Evolutionary conservation across 2,797 vertebrate species (phyloP), one percentile per base, ranked within the genome.

Genomic region (Esox lucius): DNA sequence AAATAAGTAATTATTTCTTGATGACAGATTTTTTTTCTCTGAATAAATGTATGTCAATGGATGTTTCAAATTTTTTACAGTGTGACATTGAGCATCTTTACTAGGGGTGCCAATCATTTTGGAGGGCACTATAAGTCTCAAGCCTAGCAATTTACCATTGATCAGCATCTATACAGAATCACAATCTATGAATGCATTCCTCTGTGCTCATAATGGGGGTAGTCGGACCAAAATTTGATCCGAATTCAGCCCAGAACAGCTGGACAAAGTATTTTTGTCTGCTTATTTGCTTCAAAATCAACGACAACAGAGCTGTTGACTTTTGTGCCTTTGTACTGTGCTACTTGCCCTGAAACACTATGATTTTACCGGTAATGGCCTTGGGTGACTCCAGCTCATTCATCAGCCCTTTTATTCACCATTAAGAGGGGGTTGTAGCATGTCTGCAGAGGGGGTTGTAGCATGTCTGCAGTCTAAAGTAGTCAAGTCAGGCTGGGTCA

Each of bases 151-250:
- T 53, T 74, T 26, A 28, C 22, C 51, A 11, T 15, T 51, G 39
- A 0, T 49, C 46, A 39, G 70, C 24, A 70, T 66, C 46, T 59
- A 31, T 65, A 26, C 75, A 31, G 28, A 16, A 71, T 4, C 15
- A 35, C 1, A 53, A 84, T 90, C 84, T 22, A 78, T 77, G 80
- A 62, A 78, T 35, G 8, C 64, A 72, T 80, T 77, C 16, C 49
- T 35, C 28, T 35, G 49, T 9, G 28, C 16, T 56, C 51, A 28
- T 15, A 39, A 48, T 28, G 13, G 31, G 28, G 28, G 4, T 49
- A 56, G 17, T 71, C 70, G 31, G 53, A 48, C 26, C 46, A 31
- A 24, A 80, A 72, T 42, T 75, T 64, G 39, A 72, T 75, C 80
- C 39, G 70, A 68, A 53, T 31, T 42, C 56, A 64, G 59, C 3